phyloP scores from a whole-genome alignment of 2,113 vertebrate species.

The Heloderma charlesbogerti region DNA sequence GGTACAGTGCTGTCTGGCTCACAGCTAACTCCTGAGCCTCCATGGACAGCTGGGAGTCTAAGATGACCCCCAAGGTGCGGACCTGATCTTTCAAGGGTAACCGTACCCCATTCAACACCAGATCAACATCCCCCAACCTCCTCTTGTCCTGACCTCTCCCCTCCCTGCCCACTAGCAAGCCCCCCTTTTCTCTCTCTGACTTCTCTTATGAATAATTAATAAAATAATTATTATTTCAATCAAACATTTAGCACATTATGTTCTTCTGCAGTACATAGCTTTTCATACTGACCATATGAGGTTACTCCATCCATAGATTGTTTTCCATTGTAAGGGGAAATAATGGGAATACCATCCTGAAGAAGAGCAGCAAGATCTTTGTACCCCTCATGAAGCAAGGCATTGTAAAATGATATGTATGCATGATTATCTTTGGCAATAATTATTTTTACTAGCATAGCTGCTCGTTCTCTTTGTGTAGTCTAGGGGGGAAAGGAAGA shows the following conservation, averaged over 20 bases:
- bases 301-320: conserved; percentile 78
- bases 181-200: too few relatives aligned
- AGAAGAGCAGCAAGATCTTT: conserved; percentile 89
- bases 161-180: too few relatives aligned
- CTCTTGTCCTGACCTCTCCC: too few relatives aligned
- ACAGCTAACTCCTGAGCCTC: too few relatives aligned
- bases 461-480: conserved; percentile 85
- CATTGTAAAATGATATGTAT: conserved; percentile 96
- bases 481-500: conserved; percentile 70
- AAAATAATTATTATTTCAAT: background rate
- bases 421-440: conserved; percentile 89
- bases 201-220: too few relatives aligned
- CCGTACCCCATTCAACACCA: too few relatives aligned
- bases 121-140: too few relatives aligned
- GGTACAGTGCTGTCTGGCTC: too few relatives aligned
- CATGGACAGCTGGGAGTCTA: too few relatives aligned
- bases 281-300: conserved; percentile 82
- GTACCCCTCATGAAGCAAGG: conserved; percentile 89
- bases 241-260: background rate
- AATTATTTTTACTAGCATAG: conserved; percentile 85
- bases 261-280: background rate
- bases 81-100: too few relatives aligned
- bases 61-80: too few relatives aligned
- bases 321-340: conserved; percentile 72
- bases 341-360: conserved; percentile 77